Conservation (phyloP, 2,113 vertebrate genomes). For the Ivindomyrus marchei region DNA sequence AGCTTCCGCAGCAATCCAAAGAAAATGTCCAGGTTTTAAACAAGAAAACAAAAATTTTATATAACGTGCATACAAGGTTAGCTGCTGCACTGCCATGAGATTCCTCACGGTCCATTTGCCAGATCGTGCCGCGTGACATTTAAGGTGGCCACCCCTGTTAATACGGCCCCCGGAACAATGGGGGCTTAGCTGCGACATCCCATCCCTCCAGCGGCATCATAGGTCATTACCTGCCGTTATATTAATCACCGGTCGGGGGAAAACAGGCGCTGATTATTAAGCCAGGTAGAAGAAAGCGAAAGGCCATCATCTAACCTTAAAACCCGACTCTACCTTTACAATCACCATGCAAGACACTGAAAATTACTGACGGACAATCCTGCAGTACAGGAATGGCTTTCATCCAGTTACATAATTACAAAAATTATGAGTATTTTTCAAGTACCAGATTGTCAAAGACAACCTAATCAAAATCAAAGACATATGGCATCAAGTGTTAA, state of each 20-base stretch:
- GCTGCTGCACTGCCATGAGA: not conserved
- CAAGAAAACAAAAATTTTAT: not conserved
- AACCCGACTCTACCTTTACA: not conserved
- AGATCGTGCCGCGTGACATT: not conserved
- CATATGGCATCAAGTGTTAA: not conserved
- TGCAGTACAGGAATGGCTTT: not conserved
- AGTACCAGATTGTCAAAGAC: not conserved
- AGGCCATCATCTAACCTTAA: not conserved
- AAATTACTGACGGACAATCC: not conserved
- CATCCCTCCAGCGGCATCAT: not conserved
- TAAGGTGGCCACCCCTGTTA: not conserved
- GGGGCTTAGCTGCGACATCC: not conserved
- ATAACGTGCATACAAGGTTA: not conserved
- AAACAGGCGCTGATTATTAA: not conserved
- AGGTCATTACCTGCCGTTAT: not conserved
- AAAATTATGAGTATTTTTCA: not conserved
- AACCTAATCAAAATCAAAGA: not conserved
- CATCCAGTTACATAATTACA: not conserved
- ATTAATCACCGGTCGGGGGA: not conserved
- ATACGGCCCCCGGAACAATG: not conserved
- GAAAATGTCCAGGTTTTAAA: not conserved
- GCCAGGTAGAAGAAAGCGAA: not conserved
- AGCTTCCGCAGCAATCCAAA: not conserved
- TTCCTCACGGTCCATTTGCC: not conserved
- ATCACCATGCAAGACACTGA: not conserved